These are phyloP conservation scores for Drosophila lini DNA, from an alignment of 1,140 invertebrate species.

Conservation along the genomic window DNA sequence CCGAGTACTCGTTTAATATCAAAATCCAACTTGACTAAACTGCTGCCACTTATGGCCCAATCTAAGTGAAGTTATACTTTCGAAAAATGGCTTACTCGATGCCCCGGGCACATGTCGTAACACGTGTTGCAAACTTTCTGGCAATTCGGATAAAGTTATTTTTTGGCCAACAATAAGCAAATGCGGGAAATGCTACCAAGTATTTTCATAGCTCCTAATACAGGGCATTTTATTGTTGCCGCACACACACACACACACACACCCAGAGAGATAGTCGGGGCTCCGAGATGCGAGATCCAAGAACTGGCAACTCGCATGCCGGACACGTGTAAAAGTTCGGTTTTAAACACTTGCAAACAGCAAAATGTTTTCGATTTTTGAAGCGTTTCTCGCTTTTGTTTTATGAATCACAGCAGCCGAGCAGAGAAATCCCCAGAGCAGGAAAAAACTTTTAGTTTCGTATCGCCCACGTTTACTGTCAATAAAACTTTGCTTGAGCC, in stretches of 20 bases:
- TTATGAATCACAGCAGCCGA: conserved; percentile 65
- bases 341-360: conserved; percentile 79
- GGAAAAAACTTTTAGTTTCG: conserved; percentile 70
- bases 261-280: conserved; percentile 2
- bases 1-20: conserved; percentile 23
- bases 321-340: conserved; percentile 78
- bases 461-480: conserved; percentile 79
- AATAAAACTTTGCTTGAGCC: conserved; percentile 77
- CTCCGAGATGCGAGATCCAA: neutral
- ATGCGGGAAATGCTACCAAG: conserved; percentile 54
- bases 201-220: conserved; percentile 58
- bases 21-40: conserved; percentile 43
- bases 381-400: conserved; percentile 62
- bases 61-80: conserved; percentile 48
- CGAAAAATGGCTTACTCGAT: conserved; percentile 46
- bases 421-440: conserved; percentile 65
- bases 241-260: conserved; percentile 4
- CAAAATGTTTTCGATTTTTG: conserved; percentile 66
- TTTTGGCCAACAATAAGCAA: conserved; percentile 54
- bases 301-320: conserved; percentile 57
- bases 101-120: conserved; percentile 31
- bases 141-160: conserved; percentile 57
- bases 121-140: conserved; percentile 60
- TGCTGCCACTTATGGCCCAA: conserved; percentile 48
- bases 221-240: conserved; percentile 46